Evolutionary conservation across 2,797 vertebrate species (phyloP).

Genomic region (Melanogrammus aeglefinus): DNA sequence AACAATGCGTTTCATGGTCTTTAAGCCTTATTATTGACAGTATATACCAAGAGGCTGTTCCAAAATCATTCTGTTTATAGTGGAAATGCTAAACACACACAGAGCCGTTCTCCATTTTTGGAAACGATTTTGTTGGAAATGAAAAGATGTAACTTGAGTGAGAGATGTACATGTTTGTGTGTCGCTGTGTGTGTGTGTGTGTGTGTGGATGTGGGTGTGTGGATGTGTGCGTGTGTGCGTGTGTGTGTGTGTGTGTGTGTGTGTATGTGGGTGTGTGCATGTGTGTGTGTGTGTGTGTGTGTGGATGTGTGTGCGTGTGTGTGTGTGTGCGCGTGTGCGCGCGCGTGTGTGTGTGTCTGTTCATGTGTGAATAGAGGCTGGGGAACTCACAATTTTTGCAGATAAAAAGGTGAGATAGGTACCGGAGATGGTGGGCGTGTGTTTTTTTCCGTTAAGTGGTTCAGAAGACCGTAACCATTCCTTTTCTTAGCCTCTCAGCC

Average conservation of each 20-base stretch:
- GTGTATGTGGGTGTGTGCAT: too few relatives aligned
- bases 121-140: neutral
- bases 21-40: neutral
- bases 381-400: neutral
- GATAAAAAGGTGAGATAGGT: neutral
- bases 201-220: too few relatives aligned
- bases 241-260: too few relatives aligned
- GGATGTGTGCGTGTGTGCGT: too few relatives aligned
- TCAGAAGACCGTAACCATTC: neutral
- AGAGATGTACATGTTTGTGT: too few relatives aligned
- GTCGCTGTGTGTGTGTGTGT: too few relatives aligned
- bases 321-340: too few relatives aligned
- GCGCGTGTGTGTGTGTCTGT: neutral
- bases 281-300: too few relatives aligned
- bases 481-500: neutral
- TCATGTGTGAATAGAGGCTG: neutral
- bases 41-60: neutral
- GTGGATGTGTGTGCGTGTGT: too few relatives aligned
- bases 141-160: neutral
- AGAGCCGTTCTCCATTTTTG: neutral
- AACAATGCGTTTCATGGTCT: neutral
- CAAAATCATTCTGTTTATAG: neutral
- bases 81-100: neutral
- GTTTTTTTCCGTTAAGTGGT: neutral
- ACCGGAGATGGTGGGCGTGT: neutral